These are phyloP conservation scores for Ctenomys sociabilis DNA, from an alignment of 2,113 vertebrate genomes.

Conservation along the genomic window DNA sequence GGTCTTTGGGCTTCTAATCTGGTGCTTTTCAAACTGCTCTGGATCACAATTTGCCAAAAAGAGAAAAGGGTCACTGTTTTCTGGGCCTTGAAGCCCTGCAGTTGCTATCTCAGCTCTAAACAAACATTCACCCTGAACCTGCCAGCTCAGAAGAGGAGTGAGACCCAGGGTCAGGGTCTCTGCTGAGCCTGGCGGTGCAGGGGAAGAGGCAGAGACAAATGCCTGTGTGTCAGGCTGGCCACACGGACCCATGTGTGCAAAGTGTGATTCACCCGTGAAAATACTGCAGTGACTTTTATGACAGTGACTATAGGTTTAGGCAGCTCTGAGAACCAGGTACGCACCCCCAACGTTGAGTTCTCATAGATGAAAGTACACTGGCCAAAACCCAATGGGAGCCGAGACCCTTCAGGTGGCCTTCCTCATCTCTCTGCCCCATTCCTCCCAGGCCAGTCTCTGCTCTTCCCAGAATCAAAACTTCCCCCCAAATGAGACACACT, in stretches of 20 bases:
- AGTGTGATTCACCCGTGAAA: not conserved
- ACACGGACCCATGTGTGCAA: not conserved
- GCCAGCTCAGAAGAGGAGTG: constrained; percentile 21
- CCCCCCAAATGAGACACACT: not conserved
- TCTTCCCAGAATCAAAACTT: constrained; percentile 39
- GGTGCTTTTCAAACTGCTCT: not conserved
- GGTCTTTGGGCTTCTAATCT: constrained; percentile 32
- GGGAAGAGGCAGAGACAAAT: not conserved
- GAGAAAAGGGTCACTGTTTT: not conserved
- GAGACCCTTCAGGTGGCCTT: not conserved
- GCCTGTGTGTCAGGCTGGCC: not conserved
- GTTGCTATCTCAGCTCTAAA: constrained; percentile 43
- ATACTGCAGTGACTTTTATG: not conserved
- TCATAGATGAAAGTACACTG: not conserved
- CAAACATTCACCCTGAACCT: not conserved
- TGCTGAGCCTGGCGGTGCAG: not conserved
- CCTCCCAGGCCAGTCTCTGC: not conserved
- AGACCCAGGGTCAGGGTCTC: not conserved
- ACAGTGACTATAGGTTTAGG: not conserved
- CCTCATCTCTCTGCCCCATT: not conserved
- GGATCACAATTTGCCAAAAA: not conserved
- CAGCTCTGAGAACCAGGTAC: not conserved
- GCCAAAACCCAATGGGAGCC: not conserved
- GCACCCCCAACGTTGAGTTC: constrained; percentile 24
- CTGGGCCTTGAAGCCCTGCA: not conserved